Evolutionary conservation across 1,140 invertebrate species (phyloP), one percentile per base, ranked within the genome.

Genomic region (Bombus sylvicola): DNA sequence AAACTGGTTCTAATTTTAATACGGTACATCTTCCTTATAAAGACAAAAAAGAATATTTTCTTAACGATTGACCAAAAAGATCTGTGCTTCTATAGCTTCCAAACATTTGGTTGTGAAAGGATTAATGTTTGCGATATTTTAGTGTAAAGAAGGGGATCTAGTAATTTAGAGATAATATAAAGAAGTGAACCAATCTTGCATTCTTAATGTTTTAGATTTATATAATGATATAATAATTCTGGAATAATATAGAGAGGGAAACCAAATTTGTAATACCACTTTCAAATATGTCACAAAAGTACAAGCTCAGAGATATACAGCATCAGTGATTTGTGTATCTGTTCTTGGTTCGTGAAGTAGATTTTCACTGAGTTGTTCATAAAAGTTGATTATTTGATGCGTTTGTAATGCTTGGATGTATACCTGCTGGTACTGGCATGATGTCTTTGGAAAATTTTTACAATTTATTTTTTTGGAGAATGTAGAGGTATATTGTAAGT

Each of bases 311-410:
- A 28, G 34, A 28, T 68, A 31, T 47, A 12, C 25, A 80, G 64
- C 78, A 69, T 80, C 64, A 39, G 41, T 69, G 78, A 69, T 69
- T 80, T 43, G 15, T 31, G 41, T 34, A 15, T 62, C 9, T 37
- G 2, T 72, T 68, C 31, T 34, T 75, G 15, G 8, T 62, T 64
- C 2, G 3, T 47, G 6, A 37, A 22, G 25, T 82, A 75, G 31
- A 62, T 37, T 43, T 28, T 34, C 25, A 43, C 6, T 41, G n/a
- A 81, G 28, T 15, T 34, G n/a, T 81, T 53, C 25, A n/a, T 81
- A n/a, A 47, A 37, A 18, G 37, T 59, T 57, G 76, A 39, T 39
- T 31, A 39, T 37, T 59, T 73, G 4, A 81, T 5, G 13, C 15
- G n/a, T 39, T n/a, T 77, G 13, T 1, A 69, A 39, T 69, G 34